Evolutionary conservation across 1,140 invertebrate species (phyloP).

Genomic region (Elymnias hypermnestra): DNA sequence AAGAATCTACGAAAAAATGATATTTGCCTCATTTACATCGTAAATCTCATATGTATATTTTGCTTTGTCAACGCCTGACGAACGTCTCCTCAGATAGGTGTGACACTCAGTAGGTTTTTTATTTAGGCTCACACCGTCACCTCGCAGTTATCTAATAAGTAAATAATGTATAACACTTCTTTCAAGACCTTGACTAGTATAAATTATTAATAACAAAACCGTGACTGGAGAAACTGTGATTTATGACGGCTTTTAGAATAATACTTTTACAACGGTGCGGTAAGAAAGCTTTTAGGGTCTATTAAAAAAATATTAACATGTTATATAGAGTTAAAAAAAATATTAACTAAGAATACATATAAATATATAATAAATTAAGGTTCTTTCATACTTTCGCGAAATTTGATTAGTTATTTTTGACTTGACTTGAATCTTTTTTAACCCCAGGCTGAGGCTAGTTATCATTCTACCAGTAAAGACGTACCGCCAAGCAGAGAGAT

Average conservation of each 20-base stretch:
- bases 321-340: no score
- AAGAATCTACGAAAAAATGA: not conserved
- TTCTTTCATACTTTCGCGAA: no score
- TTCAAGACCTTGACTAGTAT: not conserved
- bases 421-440: no score
- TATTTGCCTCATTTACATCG: not conserved
- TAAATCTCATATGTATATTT: conserved; percentile 1
- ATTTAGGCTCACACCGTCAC: not conserved
- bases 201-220: not conserved
- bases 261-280: no score
- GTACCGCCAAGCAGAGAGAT: no score
- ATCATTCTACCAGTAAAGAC: no score
- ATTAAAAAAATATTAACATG: no score
- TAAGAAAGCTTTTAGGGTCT: no score
- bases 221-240: conserved; percentile 1
- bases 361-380: no score
- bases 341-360: no score
- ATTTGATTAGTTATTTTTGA: no score
- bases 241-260: not conserved
- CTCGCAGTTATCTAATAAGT: conserved; percentile 3
- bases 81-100: not conserved
- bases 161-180: not conserved
- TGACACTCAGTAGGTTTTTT: conserved; percentile 1
- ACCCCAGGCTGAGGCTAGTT: no score
- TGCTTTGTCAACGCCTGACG: conserved; percentile 7